Evolutionary conservation across 2,888 invertebrate species (phyloP).

Genomic region (Apodemia hepburni): DNA sequence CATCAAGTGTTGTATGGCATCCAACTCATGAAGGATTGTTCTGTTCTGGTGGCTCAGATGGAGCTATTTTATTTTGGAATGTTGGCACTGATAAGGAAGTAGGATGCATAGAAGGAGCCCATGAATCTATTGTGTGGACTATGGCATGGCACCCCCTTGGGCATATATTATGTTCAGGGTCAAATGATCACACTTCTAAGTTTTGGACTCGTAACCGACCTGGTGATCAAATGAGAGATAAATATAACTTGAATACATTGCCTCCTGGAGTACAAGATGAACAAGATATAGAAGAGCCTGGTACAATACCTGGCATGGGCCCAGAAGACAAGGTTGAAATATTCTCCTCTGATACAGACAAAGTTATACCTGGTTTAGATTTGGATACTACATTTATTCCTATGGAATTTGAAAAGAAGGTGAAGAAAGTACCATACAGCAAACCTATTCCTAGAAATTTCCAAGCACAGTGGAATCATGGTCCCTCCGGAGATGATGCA

Average conservation of each 20-base stretch:
- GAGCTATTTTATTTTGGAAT: conserved; percentile 99
- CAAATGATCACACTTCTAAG: conserved; percentile 99
- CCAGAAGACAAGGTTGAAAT: conserved; percentile 95
- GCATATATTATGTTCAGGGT: conserved; percentile 98
- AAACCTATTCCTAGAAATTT: conserved; percentile 98
- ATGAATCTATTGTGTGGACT: conserved; percentile 99
- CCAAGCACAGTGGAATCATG: conserved; percentile 97
- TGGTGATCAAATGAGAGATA: conserved; percentile 98
- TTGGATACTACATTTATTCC: conserved; percentile 83
- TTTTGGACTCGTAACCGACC: conserved; percentile 99
- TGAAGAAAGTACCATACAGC: conserved; percentile 94
- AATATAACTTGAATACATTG: conserved; percentile 96
- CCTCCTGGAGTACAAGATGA: conserved; percentile 86
- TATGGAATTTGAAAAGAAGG: conserved; percentile 86
- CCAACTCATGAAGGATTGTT: conserved; percentile 98
- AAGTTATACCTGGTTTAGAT: conserved; percentile 92
- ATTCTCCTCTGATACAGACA: conserved; percentile 79
- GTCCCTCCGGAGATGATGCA: conserved; percentile 76
- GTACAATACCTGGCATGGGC: conserved; percentile 98
- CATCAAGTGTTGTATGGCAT: conserved; percentile 98
- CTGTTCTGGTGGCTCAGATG: conserved; percentile 99
- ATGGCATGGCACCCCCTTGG: conserved; percentile 99
- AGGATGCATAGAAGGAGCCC: conserved; percentile 98
- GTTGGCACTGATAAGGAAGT: conserved; percentile 99
- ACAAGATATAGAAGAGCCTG: conserved; percentile 84